Percentiles rank a stretch among this genome's conserved stretches.
phyloP scores from a whole-genome alignment of 2,888 invertebrate species.

The Epistrophe eligans region DNA sequence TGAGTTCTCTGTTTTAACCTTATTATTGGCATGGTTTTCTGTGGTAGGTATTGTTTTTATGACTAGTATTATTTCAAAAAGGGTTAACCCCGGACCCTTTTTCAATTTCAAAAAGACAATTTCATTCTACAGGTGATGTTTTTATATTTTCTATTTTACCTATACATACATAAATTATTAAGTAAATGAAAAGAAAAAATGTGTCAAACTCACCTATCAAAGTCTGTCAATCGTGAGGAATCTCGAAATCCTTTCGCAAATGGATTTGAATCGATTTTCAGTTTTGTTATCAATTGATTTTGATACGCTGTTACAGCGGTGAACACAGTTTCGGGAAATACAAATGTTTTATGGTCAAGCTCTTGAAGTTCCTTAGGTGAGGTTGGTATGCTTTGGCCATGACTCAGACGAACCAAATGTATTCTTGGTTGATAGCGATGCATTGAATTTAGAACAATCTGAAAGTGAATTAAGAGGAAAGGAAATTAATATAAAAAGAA shows the following conservation, averaged over 20 bases:
- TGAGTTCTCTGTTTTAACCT: slow-evolving; percentile 72
- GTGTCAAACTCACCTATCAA: slow-evolving; percentile 89
- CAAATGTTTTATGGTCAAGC: slow-evolving; percentile 97
- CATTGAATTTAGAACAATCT: slow-evolving; percentile 99
- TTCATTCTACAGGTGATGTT: slow-evolving; percentile 63
- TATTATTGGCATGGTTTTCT: slow-evolving; percentile 56
- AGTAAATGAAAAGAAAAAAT: not conserved
- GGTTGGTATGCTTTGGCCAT: slow-evolving; percentile 91
- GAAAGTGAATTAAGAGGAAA: slow-evolving; percentile 79
- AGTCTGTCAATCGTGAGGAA: slow-evolving; percentile 96
- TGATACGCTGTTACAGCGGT: slow-evolving; percentile 99
- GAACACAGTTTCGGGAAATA: slow-evolving; percentile 99
- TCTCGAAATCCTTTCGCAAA: slow-evolving; percentile 99
- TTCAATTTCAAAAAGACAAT: slow-evolving; percentile 14
- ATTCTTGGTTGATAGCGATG: slow-evolving; percentile 99
- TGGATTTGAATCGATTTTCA: slow-evolving; percentile 99
- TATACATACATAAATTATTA: not conserved
- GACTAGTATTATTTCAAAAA: not conserved
- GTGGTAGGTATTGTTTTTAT: slow-evolving; percentile 32
- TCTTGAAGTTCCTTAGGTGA: slow-evolving; percentile 92
- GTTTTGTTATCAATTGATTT: slow-evolving; percentile 99
- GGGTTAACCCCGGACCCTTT: not conserved
- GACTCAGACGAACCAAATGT: slow-evolving; percentile 95
- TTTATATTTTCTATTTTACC: not conserved
- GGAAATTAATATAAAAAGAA: not conserved